A percentile compares a stretch with the other conserved stretches of the same genome.
phyloP scores from a whole-genome alignment of 2,113 vertebrate genomes.

The Chaetura pelagica region DNA sequence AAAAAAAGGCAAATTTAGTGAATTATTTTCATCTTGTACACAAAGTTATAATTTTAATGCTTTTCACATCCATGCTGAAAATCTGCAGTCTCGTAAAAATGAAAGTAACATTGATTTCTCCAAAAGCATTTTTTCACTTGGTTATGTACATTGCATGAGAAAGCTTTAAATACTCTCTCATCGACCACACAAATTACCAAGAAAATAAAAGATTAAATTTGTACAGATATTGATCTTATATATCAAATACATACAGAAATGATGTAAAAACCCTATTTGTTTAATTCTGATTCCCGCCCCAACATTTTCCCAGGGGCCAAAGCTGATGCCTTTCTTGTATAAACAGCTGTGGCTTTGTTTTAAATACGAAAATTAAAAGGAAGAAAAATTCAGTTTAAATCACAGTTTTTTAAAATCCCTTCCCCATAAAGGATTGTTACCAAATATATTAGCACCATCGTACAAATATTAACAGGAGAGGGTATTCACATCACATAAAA shows the following conservation, averaged over 20 bases:
- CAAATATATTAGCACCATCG: slow-evolving; percentile 97
- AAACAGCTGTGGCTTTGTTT: slow-evolving; percentile 86
- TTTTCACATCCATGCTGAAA: slow-evolving; percentile 98
- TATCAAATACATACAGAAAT: slow-evolving; percentile 93
- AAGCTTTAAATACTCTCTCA: slow-evolving; percentile 85
- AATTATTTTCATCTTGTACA: slow-evolving; percentile 91
- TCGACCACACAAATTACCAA: slow-evolving; percentile 90
- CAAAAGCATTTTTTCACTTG: slow-evolving; percentile 79
- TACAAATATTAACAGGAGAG: slow-evolving; percentile 91
- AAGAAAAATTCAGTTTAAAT: slow-evolving; percentile 87
- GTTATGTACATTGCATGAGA: slow-evolving; percentile 91
- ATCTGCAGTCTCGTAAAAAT: slow-evolving; percentile 85
- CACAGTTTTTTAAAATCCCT: slow-evolving; percentile 91
- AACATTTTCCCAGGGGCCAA: slow-evolving; percentile 80
- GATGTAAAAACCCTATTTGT: slow-evolving; percentile 91
- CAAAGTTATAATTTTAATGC: slow-evolving; percentile 91
- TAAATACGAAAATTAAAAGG: slow-evolving; percentile 92
- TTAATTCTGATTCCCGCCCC: slow-evolving; percentile 80
- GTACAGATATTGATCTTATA: slow-evolving; percentile 89
- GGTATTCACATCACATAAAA: slow-evolving; percentile 85
- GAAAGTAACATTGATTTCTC: slow-evolving; percentile 86
- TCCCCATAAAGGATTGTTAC: slow-evolving; percentile 91
- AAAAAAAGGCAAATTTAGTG: slow-evolving; percentile 95
- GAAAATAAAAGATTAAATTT: slow-evolving; percentile 92
- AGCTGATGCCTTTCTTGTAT: slow-evolving; percentile 80